Evolutionary conservation across 2,797 vertebrate species (phyloP).

Genomic region (Microchirus variegatus): DNA sequence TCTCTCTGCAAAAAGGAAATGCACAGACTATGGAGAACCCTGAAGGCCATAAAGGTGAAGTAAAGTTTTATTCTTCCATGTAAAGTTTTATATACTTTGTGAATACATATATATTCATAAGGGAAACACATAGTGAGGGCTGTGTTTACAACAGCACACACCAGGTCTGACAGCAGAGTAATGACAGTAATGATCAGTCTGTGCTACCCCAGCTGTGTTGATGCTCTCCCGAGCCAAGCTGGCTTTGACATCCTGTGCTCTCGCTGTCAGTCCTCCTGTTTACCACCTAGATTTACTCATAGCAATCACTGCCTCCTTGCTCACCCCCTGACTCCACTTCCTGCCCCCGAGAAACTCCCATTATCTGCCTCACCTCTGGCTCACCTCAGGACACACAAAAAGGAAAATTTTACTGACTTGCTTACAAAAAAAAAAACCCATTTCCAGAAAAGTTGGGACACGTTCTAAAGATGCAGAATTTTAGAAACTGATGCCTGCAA

Average conservation of each 20-base stretch:
- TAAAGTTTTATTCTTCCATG: too few relatives aligned
- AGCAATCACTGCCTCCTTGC: conserved; percentile 12
- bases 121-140: background rate
- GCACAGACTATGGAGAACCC: too few relatives aligned
- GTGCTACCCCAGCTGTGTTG: conserved; percentile 15
- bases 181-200: background rate
- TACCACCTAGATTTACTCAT: conserved; percentile 8
- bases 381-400: conserved; percentile 4
- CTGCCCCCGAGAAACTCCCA: conserved; percentile 1
- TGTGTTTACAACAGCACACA: too few relatives aligned
- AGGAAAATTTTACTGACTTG: background rate
- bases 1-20: too few relatives aligned
- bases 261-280: conserved; percentile 14
- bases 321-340: conserved; percentile 4
- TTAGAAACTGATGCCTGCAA: too few relatives aligned
- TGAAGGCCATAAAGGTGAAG: too few relatives aligned
- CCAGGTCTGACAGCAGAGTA: background rate
- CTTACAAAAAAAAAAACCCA: background rate
- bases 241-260: conserved; percentile 16
- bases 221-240: conserved; percentile 18
- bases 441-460: background rate
- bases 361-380: conserved; percentile 1
- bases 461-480: background rate
- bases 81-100: too few relatives aligned
- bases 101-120: too few relatives aligned